Evolutionary conservation across 2,888 invertebrate species (phyloP).

Genomic region (Diaphora mendica): DNA sequence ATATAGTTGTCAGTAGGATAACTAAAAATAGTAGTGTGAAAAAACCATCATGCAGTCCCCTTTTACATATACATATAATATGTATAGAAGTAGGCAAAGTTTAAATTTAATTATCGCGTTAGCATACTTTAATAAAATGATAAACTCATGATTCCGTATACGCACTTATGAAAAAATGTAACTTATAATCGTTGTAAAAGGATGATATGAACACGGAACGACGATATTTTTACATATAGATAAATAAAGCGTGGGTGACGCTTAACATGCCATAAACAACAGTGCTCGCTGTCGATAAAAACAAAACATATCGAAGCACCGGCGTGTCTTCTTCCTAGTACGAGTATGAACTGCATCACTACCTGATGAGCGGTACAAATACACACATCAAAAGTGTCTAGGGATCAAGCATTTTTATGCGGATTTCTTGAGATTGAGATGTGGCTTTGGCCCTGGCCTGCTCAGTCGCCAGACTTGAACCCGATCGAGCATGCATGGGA

Average conservation of each 20-base stretch:
- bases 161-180: neutral
- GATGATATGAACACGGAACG: conserved; percentile 23
- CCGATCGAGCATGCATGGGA: too few relatives aligned
- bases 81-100: neutral
- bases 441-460: too few relatives aligned
- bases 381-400: too few relatives aligned
- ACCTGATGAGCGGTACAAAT: conserved; percentile 25
- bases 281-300: conserved; percentile 44
- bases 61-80: neutral
- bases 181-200: conserved; percentile 21
- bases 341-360: conserved; percentile 37
- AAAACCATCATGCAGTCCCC: neutral
- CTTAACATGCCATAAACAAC: conserved; percentile 47
- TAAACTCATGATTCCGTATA: conserved; percentile 8
- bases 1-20: neutral
- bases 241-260: conserved; percentile 39
- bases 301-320: conserved; percentile 38
- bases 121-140: neutral
- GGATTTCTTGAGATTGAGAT: too few relatives aligned
- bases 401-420: too few relatives aligned
- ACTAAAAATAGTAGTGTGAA: neutral
- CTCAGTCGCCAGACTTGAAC: too few relatives aligned
- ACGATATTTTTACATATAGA: conserved; percentile 32
- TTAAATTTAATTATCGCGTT: neutral
- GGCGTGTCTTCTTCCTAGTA: conserved; percentile 42